Base-by-base conservation (phyloP, 2,888 invertebrate genomes). In the Tiliacea citrago region DNA sequence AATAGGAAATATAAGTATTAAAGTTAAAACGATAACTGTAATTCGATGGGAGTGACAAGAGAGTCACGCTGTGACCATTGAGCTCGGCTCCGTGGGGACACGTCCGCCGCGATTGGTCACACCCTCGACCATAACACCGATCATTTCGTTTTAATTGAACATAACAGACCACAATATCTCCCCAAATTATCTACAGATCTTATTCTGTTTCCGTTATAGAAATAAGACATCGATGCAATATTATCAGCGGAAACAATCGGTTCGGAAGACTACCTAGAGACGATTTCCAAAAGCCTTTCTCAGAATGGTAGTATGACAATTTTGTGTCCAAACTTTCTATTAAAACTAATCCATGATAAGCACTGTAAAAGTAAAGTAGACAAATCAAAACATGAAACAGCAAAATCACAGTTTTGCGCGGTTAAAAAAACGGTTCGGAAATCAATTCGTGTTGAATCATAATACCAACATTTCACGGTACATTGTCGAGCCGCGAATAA, bases 81-180 rank as follows among this genome's bases (percentile, higher is more conserved):
- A 82, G 83, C 84, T 78, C 82, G 74, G 78, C 79, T 49, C 74
- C 65, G 76, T 75, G 73, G 75, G 73, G 79, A 83, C 92, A 92
- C 93, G 94, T 93, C 93, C 90, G 89, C 81, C 79, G 80, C 90
- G 86, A 94, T 95, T 93, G 90, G 94, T 93, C 91, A 87, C 89
- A 88, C 89, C 77, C 78, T 84, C 81, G 84, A 90, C 88, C 87
- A 89, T 90, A 89, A 91, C 90, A 89, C 88, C 85, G 87, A 88
- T 87, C 85, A 88, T 91, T 91, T 89, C 84, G 88, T 91, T 90
- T 89, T 90, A 90, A 90, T 90, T 90, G 82, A 87, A 77, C 79
- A 79, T 84, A 86, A 87, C 79, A 71, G 75, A 81, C 67, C 65
- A 53, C 62, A 69, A 75, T 72, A 81, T 81, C 75, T 86, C 74